Percentiles rank a stretch among this genome's conserved stretches.
phyloP scores from a whole-genome alignment of 2,113 vertebrate species.

The Sylvietta virens region DNA sequence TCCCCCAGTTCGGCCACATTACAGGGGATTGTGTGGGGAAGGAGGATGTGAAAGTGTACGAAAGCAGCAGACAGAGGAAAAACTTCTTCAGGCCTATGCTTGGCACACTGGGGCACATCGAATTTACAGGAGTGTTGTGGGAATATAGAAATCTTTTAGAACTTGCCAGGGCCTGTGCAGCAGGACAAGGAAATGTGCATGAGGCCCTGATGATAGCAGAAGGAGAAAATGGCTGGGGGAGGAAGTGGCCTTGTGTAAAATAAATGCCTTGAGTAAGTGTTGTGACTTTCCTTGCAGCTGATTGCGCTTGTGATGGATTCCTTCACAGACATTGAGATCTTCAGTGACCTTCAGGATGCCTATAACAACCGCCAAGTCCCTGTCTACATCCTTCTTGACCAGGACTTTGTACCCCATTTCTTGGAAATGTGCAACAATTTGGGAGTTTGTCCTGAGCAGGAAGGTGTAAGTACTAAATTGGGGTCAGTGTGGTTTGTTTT shows the following conservation, averaged over 20 bases:
- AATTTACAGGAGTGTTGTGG: not conserved
- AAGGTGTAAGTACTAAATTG: conserved; percentile 72
- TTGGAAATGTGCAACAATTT: conserved; percentile 90
- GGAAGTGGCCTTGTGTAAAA: not conserved
- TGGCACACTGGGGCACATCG: not conserved
- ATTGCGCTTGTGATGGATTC: conserved; percentile 95
- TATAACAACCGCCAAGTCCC: conserved; percentile 78
- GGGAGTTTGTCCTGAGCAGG: conserved; percentile 81
- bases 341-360: conserved; percentile 90
- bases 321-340: conserved; percentile 94
- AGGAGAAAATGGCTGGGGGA: not conserved
- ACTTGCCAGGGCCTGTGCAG: not conserved
- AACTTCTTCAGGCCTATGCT: not conserved
- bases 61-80: not conserved
- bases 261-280: not conserved
- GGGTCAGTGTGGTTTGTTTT: not conserved
- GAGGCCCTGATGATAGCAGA: not conserved
- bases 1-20: rapidly evolving
- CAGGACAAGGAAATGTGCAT: not conserved
- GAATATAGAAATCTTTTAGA: not conserved
- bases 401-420: conserved; percentile 79
- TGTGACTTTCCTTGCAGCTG: conserved; percentile 71
- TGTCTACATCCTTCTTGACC: conserved; percentile 93
- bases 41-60: not conserved
- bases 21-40: not conserved